Conservation (phyloP, 2,113 vertebrate genomes). For the Porphyrio hochstetteri region DNA sequence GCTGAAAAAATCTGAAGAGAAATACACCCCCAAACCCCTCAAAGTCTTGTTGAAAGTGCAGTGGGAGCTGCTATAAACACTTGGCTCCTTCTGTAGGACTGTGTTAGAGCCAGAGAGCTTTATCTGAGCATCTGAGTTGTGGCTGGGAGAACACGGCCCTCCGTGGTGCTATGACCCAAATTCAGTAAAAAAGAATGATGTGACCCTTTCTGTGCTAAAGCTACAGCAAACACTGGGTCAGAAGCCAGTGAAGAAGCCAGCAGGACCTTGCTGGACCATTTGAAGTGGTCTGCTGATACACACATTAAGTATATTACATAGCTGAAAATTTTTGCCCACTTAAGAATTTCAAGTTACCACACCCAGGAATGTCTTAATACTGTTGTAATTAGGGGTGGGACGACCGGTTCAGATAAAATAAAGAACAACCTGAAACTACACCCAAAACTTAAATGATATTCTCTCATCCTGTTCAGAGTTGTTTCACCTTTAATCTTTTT, state of each 20-base stretch:
- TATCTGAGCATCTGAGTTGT: not conserved
- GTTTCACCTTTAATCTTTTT: conserved; percentile 1
- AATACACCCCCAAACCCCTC: not conserved
- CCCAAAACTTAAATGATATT: conserved; percentile 41
- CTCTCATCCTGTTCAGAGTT: conserved; percentile 10
- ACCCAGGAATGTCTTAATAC: conserved; percentile 54
- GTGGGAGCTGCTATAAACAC: not conserved
- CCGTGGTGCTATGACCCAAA: not conserved
- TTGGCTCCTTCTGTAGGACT: not conserved
- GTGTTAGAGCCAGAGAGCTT: not conserved
- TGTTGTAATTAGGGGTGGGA: conserved; percentile 53
- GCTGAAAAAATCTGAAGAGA: not conserved
- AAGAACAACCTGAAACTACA: conserved; percentile 61
- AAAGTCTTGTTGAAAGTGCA: not conserved
- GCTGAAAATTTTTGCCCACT: conserved; percentile 46
- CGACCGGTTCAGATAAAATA: conserved; percentile 57
- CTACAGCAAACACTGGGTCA: not conserved
- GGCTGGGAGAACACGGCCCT: not conserved
- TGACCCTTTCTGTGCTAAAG: not conserved
- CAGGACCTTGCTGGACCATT: not conserved
- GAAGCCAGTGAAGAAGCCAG: not conserved
- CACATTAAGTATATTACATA: not conserved
- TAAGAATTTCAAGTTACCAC: conserved; percentile 32
- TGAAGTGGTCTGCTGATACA: not conserved
- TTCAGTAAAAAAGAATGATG: not conserved